Base-by-base conservation (phyloP, 2,797 vertebrate species). In the Alca torda region DNA sequence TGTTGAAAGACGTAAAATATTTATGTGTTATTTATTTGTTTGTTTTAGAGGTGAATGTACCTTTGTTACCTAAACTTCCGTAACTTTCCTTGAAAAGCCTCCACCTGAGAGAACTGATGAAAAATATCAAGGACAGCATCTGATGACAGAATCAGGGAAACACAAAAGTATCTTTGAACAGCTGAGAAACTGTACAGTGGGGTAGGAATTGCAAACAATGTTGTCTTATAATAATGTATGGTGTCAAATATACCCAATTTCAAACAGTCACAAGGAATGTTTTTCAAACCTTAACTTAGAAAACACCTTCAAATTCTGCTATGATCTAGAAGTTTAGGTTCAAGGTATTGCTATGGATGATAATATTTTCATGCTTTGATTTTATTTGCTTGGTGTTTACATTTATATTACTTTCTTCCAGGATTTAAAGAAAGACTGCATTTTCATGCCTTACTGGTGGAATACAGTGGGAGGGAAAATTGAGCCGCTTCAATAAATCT, bases 401-500 rank as follows among this genome's bases (percentile, higher is more conserved):
- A 21, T 57, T 89, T 85, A 6, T 75, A 35, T 85, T 82, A 83
- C 23, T 87, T 92, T 84, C 72, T 87, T 51, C 21, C 25, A 35
- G 65, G 43, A 82, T 76, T 83, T 78, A 59, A 89, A 57, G 60
- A 76, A 59, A 56, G 46, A 16, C 25, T 87, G 18, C 56, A 6
- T 91, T 91, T 95, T 93, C 39, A 13, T 94, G 43, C 70, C 50
- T 46, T 41, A 41, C 6, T 81, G 78, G 60, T 79, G 89, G 86
- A 79, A 68, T 84, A 59, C 26, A 35, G 61, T 41, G 51, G 67
- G 77, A 89, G 76, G 68, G 57, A 81, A 95, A 95, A 77, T 4
- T 78, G 90, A 89, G 46, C 67, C 57, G n/a, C 72, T 61, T 78
- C 78, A 87, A 73, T 90, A 92, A 90, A 92, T 92, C 90, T 93